These are phyloP conservation scores for Crenuchus spilurus DNA, from an alignment of 2,797 vertebrate species.

Conservation along the genomic window DNA sequence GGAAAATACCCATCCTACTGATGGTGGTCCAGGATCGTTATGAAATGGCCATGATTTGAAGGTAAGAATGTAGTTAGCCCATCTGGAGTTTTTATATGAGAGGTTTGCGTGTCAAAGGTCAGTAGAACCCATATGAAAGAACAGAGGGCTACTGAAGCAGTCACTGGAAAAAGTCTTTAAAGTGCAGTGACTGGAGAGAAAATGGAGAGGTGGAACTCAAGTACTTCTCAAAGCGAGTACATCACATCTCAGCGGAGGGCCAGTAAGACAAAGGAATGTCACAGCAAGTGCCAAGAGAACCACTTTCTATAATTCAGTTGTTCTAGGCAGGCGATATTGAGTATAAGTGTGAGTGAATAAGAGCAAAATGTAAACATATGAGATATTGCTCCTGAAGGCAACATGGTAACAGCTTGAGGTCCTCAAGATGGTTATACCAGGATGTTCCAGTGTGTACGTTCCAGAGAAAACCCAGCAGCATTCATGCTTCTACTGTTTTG, in stretches of 20 bases:
- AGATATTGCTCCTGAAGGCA: constrained; percentile 2
- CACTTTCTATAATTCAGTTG: constrained; percentile 28
- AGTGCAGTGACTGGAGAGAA: constrained; percentile 10
- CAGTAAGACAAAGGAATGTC: constrained; percentile 40
- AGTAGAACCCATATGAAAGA: constrained; percentile 14
- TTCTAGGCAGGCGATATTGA: neutral
- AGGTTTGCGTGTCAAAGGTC: constrained; percentile 18
- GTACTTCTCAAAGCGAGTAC: neutral
- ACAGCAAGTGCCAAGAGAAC: constrained; percentile 25
- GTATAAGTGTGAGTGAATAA: neutral
- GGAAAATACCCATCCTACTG: no score
- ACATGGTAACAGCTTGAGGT: neutral
- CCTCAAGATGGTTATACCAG: neutral
- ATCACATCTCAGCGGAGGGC: constrained; percentile 23
- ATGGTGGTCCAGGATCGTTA: neutral
- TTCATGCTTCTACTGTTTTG: neutral
- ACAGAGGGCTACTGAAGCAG: neutral
- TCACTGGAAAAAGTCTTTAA: constrained; percentile 18
- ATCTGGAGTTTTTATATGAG: neutral
- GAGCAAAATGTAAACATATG: neutral
- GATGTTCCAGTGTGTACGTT: neutral
- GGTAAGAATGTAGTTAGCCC: constrained; percentile 10
- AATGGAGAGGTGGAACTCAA: neutral
- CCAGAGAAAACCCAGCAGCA: neutral
- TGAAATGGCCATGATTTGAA: constrained; percentile 4